Evolutionary conservation across 2,113 vertebrate species (phyloP), one percentile per base, ranked within the genome.

Genomic region (Cinclus mexicanus): DNA sequence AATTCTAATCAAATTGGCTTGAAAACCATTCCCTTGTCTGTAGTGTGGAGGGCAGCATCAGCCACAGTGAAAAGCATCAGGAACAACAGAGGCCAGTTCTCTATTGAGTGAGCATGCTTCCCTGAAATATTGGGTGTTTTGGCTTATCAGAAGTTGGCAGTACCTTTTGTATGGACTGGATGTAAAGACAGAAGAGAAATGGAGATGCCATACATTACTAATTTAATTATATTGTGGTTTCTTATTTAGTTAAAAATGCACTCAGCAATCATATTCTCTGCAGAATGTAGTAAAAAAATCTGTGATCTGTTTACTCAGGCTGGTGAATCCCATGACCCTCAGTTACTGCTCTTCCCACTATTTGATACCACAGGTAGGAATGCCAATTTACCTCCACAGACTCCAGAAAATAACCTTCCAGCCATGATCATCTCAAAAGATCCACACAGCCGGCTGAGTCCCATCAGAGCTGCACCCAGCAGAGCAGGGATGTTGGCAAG

Each of bases 381-480:
- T 61, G 35, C 2, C 42, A 49, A 11, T 78, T 91, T 96, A 98
- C 98, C 98, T 94, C 95, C 96, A 94, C 97, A 98, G 41, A 98
- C 95, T 89, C 98, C 98, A 50, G 98, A 97, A 72, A 98, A 80
- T 37, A 98, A 94, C 68, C 98, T 95, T 53, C 98, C 98, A 89
- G 97, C 61, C 7, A 98, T 87, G 76, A 98, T 97, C 98, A 98
- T 98, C 96, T 98, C 98, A 95, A 98, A 98, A 35, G 98, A 98
- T 29, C 93, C 96, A 29, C 97, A 97, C 41, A 75, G 77, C 25
- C 70, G 93, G 79, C 98, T 98, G 91, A 98, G 89, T 33, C 97
- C 67, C 98, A 98, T 98, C 64, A 98, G 84, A 72, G 97, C 10
- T n/a, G 98, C 98, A 1, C 98, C 97, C 52, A 98, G 64, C 17